Base-by-base conservation (phyloP, 2,797 vertebrate species). In the Schizopygopsis malacanthus region DNA sequence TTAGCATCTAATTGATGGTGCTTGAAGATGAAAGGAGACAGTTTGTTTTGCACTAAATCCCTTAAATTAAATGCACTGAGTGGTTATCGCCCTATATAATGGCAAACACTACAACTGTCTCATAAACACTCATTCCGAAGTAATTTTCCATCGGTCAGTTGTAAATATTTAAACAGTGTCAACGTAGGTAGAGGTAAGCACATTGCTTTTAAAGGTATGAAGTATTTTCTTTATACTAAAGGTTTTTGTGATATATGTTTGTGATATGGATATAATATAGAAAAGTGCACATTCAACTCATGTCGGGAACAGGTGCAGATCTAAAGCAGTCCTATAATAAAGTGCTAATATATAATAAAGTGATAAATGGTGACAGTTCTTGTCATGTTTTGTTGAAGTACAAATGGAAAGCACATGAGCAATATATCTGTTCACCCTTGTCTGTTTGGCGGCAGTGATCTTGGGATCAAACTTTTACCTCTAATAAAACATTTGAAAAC, bases 1-100 rank as follows among this genome's bases (percentile, higher is more conserved):
- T 80, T 73, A 63, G 77, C 67, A 80, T 80, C 43, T 72, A 65
- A 73, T 73, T 75, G 54, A 28, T 72, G 52, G 25, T 85, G 77
- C 52, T 63, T 78, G 83, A 84, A n/a, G 63, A 77, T 78, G 47
- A 67, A 84, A 69, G 63, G 73, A 41, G 56, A 63, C 11, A 20
- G 73, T 65, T 50, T 63, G 82, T 59, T 84, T 59, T 6, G 18
- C 16, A 70, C 18, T 0, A 59, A 33, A 61, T 59, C 16, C n/a
- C 37, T 28, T 70, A 69, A 69, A 56, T 78, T 8, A 85, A 79
- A 70, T 20, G 25, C 37, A 56, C 33, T 28, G 41, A 37, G 69
- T 56, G 41, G n/a, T 82, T 61, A 83, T 54, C 25, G 22, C 41
- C 70, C 4, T 72, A 25, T 82, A 25, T 61, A 73, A 73, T 73